A percentile compares a stretch with the other conserved stretches of the same genome.
These are phyloP conservation scores for Perodicticus potto DNA, from an alignment of 2,797 vertebrate species.

Conservation along the genomic window DNA sequence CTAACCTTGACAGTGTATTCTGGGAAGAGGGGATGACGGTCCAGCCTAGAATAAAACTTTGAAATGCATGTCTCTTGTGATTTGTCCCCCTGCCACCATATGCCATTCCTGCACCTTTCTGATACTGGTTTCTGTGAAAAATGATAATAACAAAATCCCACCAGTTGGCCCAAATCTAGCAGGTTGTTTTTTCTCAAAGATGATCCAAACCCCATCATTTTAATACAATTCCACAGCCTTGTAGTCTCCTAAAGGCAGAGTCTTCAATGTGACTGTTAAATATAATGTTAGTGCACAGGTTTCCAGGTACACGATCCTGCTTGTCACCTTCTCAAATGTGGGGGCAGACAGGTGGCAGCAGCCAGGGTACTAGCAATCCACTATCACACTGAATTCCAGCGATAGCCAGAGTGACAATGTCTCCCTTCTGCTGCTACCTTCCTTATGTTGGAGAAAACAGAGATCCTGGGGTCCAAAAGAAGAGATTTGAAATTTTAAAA, in stretches of 20 bases:
- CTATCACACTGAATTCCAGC: not conserved
- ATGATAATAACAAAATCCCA: not conserved
- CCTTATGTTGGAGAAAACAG: not conserved
- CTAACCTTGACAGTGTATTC: no score
- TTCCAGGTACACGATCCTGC: not conserved
- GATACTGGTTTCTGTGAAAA: not conserved
- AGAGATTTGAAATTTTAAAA: not conserved
- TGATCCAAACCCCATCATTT: not conserved
- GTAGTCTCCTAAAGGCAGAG: not conserved
- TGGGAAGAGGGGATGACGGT: not conserved
- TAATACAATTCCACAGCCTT: not conserved
- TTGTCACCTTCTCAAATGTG: not conserved
- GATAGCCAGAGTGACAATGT: not conserved
- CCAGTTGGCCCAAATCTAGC: not conserved
- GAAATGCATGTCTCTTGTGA: not conserved
- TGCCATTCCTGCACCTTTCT: not conserved
- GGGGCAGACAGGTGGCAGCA: not conserved
- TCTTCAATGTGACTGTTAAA: not conserved
- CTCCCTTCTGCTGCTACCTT: not conserved
- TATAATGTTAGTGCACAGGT: not conserved
- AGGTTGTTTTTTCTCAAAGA: conserved; percentile 8
- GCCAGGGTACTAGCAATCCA: not conserved
- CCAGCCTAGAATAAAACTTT: not conserved
- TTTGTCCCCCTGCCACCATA: not conserved
- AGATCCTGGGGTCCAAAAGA: not conserved